These are phyloP conservation scores for Eudemis profundana DNA, from an alignment of 2,888 invertebrate species.

Conservation along the genomic window DNA sequence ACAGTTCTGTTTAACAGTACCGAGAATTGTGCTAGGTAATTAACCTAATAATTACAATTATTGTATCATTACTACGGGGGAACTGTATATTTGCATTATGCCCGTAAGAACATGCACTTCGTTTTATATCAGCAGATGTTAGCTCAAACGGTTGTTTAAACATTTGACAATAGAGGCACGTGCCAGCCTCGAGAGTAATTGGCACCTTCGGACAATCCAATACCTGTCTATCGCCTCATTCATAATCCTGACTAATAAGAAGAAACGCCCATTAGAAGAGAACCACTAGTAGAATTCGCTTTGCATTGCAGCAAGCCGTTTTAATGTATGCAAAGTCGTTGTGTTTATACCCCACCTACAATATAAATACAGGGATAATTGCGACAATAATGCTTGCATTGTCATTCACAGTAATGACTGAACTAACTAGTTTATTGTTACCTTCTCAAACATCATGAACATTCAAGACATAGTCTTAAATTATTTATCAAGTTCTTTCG, in stretches of 20 bases:
- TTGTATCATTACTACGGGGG: too few relatives aligned
- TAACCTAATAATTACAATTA: background rate
- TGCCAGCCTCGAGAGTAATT: conserved; percentile 59
- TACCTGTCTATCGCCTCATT: conserved; percentile 62
- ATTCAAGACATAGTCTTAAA: conserved; percentile 24
- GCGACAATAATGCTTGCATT: conserved; percentile 50
- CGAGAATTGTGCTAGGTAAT: conserved; percentile 11
- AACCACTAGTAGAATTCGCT: conserved; percentile 54
- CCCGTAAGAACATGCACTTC: conserved; percentile 19
- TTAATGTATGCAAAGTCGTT: conserved; percentile 60
- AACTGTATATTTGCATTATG: too few relatives aligned
- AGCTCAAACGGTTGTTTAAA: conserved; percentile 53
- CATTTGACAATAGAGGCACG: conserved; percentile 59
- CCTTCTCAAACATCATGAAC: conserved; percentile 46
- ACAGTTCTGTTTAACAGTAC: conserved; percentile 16
- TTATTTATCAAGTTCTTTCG: background rate
- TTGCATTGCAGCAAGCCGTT: conserved; percentile 60
- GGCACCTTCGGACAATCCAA: conserved; percentile 58
- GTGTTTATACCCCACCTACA: conserved; percentile 60
- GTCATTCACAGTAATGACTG: conserved; percentile 55
- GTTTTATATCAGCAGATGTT: conserved; percentile 40
- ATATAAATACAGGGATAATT: conserved; percentile 48
- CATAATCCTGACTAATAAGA: conserved; percentile 59
- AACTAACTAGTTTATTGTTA: conserved; percentile 56
- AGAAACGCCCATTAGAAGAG: conserved; percentile 64